Conservation (phyloP, 2,888 invertebrate genomes). For the Coelogynopora nodosa region DNA sequence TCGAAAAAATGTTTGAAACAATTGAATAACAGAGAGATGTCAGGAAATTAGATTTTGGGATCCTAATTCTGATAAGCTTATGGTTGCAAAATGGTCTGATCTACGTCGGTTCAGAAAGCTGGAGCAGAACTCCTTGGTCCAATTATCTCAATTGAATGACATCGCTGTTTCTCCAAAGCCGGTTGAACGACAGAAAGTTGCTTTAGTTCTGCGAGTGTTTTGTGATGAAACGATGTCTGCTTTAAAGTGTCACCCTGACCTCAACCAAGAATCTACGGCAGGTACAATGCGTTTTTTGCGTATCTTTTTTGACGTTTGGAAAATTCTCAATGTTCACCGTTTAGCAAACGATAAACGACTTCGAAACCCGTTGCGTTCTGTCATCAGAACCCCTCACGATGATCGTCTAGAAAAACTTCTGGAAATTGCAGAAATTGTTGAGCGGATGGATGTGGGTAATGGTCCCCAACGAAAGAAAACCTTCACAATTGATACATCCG, state of each 20-base stretch:
- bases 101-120: not conserved
- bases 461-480: not conserved
- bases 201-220: not conserved
- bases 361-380: not conserved
- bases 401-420: not conserved
- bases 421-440: not conserved
- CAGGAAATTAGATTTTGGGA: too few relatives aligned
- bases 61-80: too few relatives aligned
- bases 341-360: not conserved
- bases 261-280: not conserved
- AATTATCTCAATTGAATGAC: not conserved
- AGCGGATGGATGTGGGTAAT: not conserved
- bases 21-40: too few relatives aligned
- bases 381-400: slow-evolving; percentile 4
- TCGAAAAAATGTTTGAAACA: too few relatives aligned
- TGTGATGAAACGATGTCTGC: slow-evolving; percentile 15
- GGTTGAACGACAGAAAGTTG: not conserved
- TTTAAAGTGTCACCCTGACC: not conserved
- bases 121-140: not conserved
- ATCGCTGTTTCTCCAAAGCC: slow-evolving; percentile 1
- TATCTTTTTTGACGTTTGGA: not conserved
- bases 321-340: slow-evolving; percentile 7
- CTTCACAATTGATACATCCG: slow-evolving; percentile 13
- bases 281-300: not conserved
- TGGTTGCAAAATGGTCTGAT: too few relatives aligned